Base-by-base conservation (phyloP, 2,888 invertebrate species). In the Nomada ruficornis region DNA sequence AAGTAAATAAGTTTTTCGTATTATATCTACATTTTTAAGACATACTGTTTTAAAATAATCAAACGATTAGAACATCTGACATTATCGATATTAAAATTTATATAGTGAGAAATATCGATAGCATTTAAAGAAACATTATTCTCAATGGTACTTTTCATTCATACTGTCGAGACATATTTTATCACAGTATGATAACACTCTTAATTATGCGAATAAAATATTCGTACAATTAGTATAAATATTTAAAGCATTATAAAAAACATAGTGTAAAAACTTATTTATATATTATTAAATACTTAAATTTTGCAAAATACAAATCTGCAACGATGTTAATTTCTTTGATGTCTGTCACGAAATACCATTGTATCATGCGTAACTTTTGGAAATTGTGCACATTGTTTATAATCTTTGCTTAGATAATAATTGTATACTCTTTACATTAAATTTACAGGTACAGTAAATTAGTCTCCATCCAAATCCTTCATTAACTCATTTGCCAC, bases 401-500 rank as follows among this genome's bases (percentile, higher is more conserved):
- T 47, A 59, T 65, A 54, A n/a, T 9, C 26, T 9, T 59, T 50
- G 62, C 20, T 65, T 65, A 50, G 18, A 54, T 23, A 44, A 47
- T 59, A 64, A 50, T 54, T 64, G 5, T 47, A 59, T 23, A 36
- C 44, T 42, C 55, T 20, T 55, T 57, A 20, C 57, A 63, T 63
- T 59, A 54, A 52, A 50, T 42, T 57, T 18, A 26, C n/a, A 54
- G 23, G 11, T 44, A 20, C 20, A 52, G 36, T 2, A 26, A 52
- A 7, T 63, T 55, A 63, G n/a, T 36, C 44, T 29, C 47, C 18
- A n/a, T 42, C 26, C 23, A 59, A 36, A 11, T 23, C 26, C 4
- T 26, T 13, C 13, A 60, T 90, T 89, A 92, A 70, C 86, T 90
- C 59, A 91, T 80, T 89, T 92, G 92, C 92, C 92, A 92, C 92